These are phyloP conservation scores for Siniperca obscura DNA, from an alignment of 2,797 vertebrate genomes.

Conservation along the genomic window DNA sequence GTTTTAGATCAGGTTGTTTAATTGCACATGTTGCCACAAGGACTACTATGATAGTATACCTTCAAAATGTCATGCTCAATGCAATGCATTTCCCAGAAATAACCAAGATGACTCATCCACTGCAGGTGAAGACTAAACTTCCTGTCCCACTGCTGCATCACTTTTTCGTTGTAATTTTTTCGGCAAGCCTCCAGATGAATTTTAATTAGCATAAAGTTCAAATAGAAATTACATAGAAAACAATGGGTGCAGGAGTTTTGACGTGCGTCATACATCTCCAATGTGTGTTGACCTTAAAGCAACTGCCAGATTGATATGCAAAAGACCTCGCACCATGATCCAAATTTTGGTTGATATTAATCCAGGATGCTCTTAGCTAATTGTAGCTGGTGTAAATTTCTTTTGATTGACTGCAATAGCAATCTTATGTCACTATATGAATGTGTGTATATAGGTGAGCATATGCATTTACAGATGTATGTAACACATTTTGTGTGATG, in stretches of 20 bases:
- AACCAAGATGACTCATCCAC: background rate
- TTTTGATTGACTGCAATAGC: background rate
- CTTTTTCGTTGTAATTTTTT: background rate
- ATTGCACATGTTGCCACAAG: background rate
- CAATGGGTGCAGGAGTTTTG: background rate
- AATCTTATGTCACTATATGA: background rate
- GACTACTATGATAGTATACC: background rate
- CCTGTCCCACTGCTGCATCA: background rate
- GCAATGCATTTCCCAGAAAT: background rate
- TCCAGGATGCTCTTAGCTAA: background rate
- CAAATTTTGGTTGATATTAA: background rate
- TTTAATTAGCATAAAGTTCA: background rate
- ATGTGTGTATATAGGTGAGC: background rate
- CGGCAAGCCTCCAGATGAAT: background rate
- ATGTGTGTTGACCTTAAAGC: no score
- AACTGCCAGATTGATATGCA: background rate
- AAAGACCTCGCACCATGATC: background rate
- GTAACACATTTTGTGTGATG: no score
- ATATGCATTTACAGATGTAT: no score
- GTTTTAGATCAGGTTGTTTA: constrained; percentile 15
- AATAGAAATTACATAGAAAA: background rate
- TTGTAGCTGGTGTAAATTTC: no score
- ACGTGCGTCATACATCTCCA: no score
- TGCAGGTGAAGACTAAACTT: background rate
- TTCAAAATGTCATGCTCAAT: background rate